Evolutionary conservation across 2,113 vertebrate genomes (phyloP), one percentile per base, ranked within the genome.

Genomic region (Antechinus flavipes): DNA sequence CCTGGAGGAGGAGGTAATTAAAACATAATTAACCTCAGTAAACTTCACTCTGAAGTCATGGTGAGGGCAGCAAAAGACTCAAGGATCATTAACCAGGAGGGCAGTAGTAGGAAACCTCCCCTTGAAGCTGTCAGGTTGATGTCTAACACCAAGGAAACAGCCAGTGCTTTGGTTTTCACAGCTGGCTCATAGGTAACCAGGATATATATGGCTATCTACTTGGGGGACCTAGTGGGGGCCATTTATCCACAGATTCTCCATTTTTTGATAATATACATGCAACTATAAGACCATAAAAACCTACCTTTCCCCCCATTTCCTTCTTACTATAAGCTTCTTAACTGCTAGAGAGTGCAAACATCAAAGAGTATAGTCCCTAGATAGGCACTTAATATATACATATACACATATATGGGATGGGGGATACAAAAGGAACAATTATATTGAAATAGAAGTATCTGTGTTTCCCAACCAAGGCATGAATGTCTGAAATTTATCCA

Each of bases 11-110:
- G 46, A 96, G 90, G 92, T 95, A 97, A 95, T 98, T 96, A 97
- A 96, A 94, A 54, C 49, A 54, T 76, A 97, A 96, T 97, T 97
- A 97, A 97, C 96, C 93, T 96, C 89, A 2, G 54, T 95, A 96
- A 98, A 93, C 95, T n/a, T n/a, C 1, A 0, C 42, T 95, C 54
- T 91, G 54, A 95, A 95, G 49, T n/a, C 90, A 52, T 0, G 1
- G 19, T 2, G 19, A 84, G n/a, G 68, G 76, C 96, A 93, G 91
- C 93, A 90, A 91, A 92, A 90, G 92, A 94, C 90, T 53, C 49
- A 92, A 53, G 95, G 96, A 94, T 95, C 92, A 95, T 97, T 97
- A 95, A 97, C 93, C 68, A 92, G 16, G 53, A 42, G n/a, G 26
- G 35, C 50, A 50, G 49, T 14, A 52, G 46, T 54, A 94, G 47